Base-by-base conservation (phyloP, 2,113 vertebrate genomes). In the Macquaria australasica region DNA sequence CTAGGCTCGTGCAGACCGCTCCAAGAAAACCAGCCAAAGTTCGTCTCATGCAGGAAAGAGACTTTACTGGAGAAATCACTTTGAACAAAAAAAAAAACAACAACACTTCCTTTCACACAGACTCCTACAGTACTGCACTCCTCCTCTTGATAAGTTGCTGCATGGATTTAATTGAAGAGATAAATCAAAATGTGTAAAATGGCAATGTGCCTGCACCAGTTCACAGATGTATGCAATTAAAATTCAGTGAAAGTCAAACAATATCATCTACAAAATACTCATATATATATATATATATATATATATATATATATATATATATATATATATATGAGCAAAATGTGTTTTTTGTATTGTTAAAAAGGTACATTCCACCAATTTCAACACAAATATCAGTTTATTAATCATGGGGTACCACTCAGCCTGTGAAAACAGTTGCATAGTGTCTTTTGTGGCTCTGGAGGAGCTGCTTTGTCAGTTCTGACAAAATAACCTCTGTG, bases 181-280 rank as follows among this genome's bases (percentile, higher is more conserved):
- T 70, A 66, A 82, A 79, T 87, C 64, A 69, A 45, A 78, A 73
- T 68, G 55, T 37, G 5, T 37, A n/a, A 73, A 63, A 73, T 41
- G 59, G 41, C 28, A 72, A n/a, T 6, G 16, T 28, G 25, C 45
- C 77, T 51, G 45, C 82, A 84, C 18, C 69, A 25, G 39, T 72
- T 75, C 64, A 69, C 16, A 58, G 39, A 48, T 2, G 45, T 25
- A 28, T 56, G 66, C 56, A 71, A 72, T 81, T 31, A 66, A 15
- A 68, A 41, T 73, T 15, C 23, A 59, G 53, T 28, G 39, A 82
- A 72, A 77, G 75, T 39, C 75, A 62, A 50, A 58, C 53, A 75
- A 37, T 53, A 41, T 53, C 11, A 50, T 12, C 14, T 8, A 12
- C 8, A 50, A 48, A 59, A 37, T 48, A 37, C 28, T 48, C 3